Base-by-base conservation (phyloP, 2,113 vertebrate species). In the Onychorhynchus coronatus region DNA sequence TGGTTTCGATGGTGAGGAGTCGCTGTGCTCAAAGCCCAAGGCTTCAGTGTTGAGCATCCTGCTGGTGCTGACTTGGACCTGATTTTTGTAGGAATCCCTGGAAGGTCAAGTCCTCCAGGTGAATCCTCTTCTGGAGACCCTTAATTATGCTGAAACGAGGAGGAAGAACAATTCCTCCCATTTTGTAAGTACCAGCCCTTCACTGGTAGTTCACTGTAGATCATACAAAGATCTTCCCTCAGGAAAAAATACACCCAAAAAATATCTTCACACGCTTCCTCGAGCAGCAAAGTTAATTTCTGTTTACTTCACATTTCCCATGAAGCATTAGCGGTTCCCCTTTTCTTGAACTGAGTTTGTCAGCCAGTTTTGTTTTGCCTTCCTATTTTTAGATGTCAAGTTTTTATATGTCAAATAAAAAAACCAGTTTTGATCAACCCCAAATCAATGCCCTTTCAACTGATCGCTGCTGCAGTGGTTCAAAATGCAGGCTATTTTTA, bases 91-190 rank as follows among this genome's bases (percentile, higher is more conserved):
- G 96, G 91, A 96, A 25, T 93, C 84, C n/a, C 92, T 95, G 89
- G 94, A 98, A 67, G 86, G 97, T 91, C 96, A 97, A 95, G 75
- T 95, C 89, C 96, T 84, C 89, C 96, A 94, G 84, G 90, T 87
- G 11, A 97, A 96, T 78, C 92, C 97, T 20, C 89, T 94, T 35
- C 93, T 97, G 44, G 95, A 98, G 62, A 93, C 91, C 49, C 96
- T 95, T 7, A 68, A 96, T 41, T 96, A 97, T 1, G 89, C 81
- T 87, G 94, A 97, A 95, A 97, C 92, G 6, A 74, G 1, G 3
- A 95, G 96, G 70, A 97, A 96, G 72, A 97, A 96, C 37, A 95
- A 90, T 59, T 95, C 91, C 25, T 97, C 78, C 27, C 17, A 25
- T 46, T 96, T 97, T 24, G 6, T 70, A 88, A 91, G 92, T 80